Conservation (phyloP, 64 coral and sea anemone genomes). For the Montipora foliosa region DNA sequence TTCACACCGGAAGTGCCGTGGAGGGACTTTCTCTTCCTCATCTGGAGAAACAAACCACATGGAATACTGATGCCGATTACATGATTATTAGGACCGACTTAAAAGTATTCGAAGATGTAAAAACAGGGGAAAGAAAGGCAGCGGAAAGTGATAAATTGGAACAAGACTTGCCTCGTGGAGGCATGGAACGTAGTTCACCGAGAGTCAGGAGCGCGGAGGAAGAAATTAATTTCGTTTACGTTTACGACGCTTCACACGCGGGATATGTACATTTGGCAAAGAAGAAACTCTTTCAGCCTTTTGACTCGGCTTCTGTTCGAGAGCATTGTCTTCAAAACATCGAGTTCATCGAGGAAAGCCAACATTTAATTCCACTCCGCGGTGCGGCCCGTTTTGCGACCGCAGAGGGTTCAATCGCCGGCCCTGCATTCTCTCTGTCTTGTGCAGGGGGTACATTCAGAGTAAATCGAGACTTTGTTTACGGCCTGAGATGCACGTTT, state of each 20-base stretch:
- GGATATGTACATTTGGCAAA: slow-evolving; percentile 68
- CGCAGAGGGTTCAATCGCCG: slow-evolving; percentile 28
- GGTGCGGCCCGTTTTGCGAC: not conserved
- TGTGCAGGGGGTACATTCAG: not conserved
- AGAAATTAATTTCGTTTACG: slow-evolving; percentile 24
- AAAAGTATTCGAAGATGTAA: slow-evolving; percentile 44
- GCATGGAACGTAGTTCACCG: not conserved
- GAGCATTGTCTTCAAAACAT: slow-evolving; percentile 55
- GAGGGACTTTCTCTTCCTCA: slow-evolving; percentile 85
- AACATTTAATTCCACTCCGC: slow-evolving; percentile 46
- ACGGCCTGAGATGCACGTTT: slow-evolving; percentile 75
- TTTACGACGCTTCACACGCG: slow-evolving; percentile 57
- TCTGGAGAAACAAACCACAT: not conserved
- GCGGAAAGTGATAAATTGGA: not conserved
- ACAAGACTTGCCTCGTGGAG: not conserved
- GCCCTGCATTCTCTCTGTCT: slow-evolving; percentile 66
- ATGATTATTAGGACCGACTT: slow-evolving; percentile 80
- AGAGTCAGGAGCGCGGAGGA: not conserved
- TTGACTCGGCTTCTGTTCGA: not conserved
- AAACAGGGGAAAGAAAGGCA: not conserved
- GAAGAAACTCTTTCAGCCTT: not conserved
- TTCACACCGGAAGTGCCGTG: slow-evolving; percentile 83
- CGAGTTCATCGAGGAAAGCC: slow-evolving; percentile 65
- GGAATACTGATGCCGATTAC: slow-evolving; percentile 91
- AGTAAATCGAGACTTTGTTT: slow-evolving; percentile 84